Conservation (phyloP, 2,797 vertebrate genomes). For the Crocidura indochinensis region DNA sequence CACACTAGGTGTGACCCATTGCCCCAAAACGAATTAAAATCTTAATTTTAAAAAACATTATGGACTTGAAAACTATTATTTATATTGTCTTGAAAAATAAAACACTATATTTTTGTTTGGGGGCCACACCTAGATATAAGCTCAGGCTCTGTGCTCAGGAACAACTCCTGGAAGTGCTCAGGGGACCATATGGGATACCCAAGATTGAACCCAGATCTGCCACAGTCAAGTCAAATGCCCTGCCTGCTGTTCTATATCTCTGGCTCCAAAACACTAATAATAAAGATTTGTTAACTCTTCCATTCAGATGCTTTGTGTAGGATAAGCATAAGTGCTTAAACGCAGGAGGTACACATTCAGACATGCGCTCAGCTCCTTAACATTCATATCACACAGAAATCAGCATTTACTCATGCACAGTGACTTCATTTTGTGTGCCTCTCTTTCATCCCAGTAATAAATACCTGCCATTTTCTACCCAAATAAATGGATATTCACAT, state of each 20-base stretch:
- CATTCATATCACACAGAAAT: conserved; percentile 77
- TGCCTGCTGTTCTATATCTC: no score
- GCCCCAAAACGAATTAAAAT: no score
- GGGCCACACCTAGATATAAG: no score
- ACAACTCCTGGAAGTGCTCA: not conserved
- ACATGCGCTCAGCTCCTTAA: conserved; percentile 56
- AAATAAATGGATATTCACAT: conserved; percentile 75
- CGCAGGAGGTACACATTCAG: conserved; percentile 25
- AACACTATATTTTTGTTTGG: not conserved
- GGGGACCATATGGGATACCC: not conserved
- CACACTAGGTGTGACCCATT: no score
- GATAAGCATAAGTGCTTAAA: conserved; percentile 45
- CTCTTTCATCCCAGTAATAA: conserved; percentile 68
- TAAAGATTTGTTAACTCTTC: conserved; percentile 55
- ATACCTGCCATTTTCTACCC: conserved; percentile 61
- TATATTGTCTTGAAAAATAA: conserved; percentile 64
- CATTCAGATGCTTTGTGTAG: conserved; percentile 66
- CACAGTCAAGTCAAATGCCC: no score
- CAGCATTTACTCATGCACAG: conserved; percentile 62
- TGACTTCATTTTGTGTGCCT: conserved; percentile 70
- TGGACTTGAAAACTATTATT: conserved; percentile 69
- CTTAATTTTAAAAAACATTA: conserved; percentile 13
- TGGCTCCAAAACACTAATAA: not conserved
- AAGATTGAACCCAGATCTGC: no score
- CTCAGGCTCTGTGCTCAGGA: no score